A percentile compares a stretch with the other conserved stretches of the same genome.
phyloP scores from a whole-genome alignment of 2,113 vertebrate species.

The Ameiurus melas region DNA sequence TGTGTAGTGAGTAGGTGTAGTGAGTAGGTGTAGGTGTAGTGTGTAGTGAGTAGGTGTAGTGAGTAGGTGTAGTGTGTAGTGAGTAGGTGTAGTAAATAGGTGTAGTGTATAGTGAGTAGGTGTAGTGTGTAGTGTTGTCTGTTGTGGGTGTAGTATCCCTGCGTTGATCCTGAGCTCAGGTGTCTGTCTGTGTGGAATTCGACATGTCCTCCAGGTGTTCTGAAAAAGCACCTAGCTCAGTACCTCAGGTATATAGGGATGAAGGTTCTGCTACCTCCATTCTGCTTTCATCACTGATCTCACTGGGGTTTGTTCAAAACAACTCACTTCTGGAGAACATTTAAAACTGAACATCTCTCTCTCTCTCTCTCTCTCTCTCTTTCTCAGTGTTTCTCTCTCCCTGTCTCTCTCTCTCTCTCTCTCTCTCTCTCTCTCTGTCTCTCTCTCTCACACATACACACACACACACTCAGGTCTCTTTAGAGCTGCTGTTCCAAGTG shows the following conservation, averaged over 20 bases:
- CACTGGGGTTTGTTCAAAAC: background rate
- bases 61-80: too few relatives aligned
- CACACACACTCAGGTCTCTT: constrained; percentile 72
- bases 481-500: constrained; percentile 86
- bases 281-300: background rate
- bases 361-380: background rate
- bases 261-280: too few relatives aligned
- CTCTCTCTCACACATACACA: background rate
- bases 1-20: too few relatives aligned
- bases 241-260: background rate
- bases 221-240: background rate
- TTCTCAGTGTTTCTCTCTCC: too few relatives aligned
- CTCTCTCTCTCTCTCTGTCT: too few relatives aligned
- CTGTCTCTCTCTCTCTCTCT: background rate
- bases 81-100: too few relatives aligned
- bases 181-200: background rate
- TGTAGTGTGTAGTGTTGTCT: too few relatives aligned
- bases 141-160: too few relatives aligned
- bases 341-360: background rate
- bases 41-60: too few relatives aligned
- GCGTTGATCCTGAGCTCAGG: too few relatives aligned
- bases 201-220: background rate
- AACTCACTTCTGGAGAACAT: background rate
- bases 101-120: too few relatives aligned
- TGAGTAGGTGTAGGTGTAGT: too few relatives aligned